Conservation (phyloP, 2,888 invertebrate species). For the Epistrophe eligans region DNA sequence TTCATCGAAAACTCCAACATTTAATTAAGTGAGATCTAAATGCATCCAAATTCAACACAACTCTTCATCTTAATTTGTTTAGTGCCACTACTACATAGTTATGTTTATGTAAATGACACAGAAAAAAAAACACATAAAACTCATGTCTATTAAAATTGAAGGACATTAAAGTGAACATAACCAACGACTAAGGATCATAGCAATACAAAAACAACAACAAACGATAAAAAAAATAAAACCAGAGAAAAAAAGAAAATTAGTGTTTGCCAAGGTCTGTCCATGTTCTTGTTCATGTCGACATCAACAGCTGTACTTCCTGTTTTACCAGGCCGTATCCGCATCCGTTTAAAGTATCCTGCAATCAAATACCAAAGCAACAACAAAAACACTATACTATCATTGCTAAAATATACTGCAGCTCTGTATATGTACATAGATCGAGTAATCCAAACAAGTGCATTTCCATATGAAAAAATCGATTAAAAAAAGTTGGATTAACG, state of each 20-base stretch:
- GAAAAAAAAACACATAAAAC: background rate
- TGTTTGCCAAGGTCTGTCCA: conserved; percentile 57
- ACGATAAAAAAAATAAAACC: conserved; percentile 13
- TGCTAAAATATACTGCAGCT: background rate
- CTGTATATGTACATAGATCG: background rate
- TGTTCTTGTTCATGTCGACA: conserved; percentile 61
- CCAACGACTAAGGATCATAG: background rate
- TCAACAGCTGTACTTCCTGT: conserved; percentile 66
- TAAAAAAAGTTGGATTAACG: conserved; percentile 46
- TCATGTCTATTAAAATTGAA: conserved; percentile 9
- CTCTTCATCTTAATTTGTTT: background rate
- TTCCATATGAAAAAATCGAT: conserved; percentile 43
- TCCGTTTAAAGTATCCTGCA: conserved; percentile 68
- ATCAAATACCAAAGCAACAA: conserved; percentile 54
- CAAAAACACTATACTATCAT: conserved; percentile 9
- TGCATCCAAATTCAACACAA: background rate
- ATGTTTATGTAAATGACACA: background rate
- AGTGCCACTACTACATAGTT: background rate
- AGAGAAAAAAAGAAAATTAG: conserved; percentile 61
- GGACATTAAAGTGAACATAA: conserved; percentile 4
- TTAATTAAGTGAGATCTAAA: too few relatives aligned
- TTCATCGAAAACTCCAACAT: too few relatives aligned
- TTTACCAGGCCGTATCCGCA: conserved; percentile 59
- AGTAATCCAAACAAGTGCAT: conserved; percentile 26
- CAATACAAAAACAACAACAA: background rate